A percentile compares a stretch with the other conserved stretches of the same genome.
phyloP scores from a whole-genome alignment of 2,888 invertebrate species.

The Eucera pruinosa region DNA sequence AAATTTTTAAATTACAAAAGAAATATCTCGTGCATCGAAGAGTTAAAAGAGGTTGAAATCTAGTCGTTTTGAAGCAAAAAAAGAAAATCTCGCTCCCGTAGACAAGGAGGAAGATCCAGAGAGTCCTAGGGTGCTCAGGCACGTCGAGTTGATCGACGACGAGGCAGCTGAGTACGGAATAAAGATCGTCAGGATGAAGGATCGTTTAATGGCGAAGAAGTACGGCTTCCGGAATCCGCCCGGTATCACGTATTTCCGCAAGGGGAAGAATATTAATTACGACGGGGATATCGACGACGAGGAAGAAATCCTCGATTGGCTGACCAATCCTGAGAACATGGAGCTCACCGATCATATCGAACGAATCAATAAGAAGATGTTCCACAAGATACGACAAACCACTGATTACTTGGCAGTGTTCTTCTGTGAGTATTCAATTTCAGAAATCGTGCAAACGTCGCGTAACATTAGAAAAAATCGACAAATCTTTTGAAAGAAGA shows the following conservation, averaged over 20 bases:
- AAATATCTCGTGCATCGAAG: too few species aligned
- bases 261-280: conserved; percentile 95
- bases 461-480: too few species aligned
- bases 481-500: too few species aligned
- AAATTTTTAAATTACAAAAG: too few species aligned
- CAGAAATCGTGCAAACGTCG: too few species aligned
- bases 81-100: conserved; percentile 77
- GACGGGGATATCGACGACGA: conserved; percentile 97
- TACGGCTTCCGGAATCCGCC: conserved; percentile 96
- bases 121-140: conserved; percentile 92
- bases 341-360: conserved; percentile 97
- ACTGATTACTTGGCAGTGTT: conserved; percentile 96
- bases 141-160: conserved; percentile 95
- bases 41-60: neutral
- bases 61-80: conserved; percentile 15
- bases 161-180: conserved; percentile 97
- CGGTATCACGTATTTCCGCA: conserved; percentile 95
- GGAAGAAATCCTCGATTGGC: conserved; percentile 94
- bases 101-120: conserved; percentile 93
- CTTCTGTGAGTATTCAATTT: conserved; percentile 91
- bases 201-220: conserved; percentile 96
- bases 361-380: conserved; percentile 96
- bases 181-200: conserved; percentile 94
- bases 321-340: conserved; percentile 97
- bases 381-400: conserved; percentile 94